Evolutionary conservation across 2,888 invertebrate species (phyloP).

Genomic region (Tipula vernalis): DNA sequence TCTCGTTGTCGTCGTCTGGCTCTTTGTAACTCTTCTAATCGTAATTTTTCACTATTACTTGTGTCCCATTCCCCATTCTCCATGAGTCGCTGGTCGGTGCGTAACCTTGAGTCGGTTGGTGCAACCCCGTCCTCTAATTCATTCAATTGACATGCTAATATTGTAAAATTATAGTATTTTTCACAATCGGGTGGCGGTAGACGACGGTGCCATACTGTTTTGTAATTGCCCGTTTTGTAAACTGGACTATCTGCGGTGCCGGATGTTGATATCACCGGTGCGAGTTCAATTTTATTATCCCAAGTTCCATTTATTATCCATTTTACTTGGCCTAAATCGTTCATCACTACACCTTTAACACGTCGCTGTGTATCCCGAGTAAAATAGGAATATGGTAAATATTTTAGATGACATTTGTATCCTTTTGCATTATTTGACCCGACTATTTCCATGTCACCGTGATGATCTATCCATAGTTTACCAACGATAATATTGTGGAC

Average conservation of each 20-base stretch:
- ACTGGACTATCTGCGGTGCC: conserved; percentile 64
- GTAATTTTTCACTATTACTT: conserved; percentile 73
- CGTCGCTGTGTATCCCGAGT: conserved; percentile 88
- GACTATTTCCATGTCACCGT: conserved; percentile 96
- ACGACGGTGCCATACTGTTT: conserved; percentile 75
- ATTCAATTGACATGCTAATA: conserved; percentile 91
- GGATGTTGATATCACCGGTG: conserved; percentile 66
- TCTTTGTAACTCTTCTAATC: conserved; percentile 93
- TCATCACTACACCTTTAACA: conserved; percentile 70
- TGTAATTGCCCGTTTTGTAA: conserved; percentile 83
- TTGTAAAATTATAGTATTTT: conserved; percentile 86
- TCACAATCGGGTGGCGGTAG: conserved; percentile 55
- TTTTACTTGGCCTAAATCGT: conserved; percentile 57
- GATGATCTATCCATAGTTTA: conserved; percentile 98
- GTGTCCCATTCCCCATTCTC: conserved; percentile 87
- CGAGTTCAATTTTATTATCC: conserved; percentile 92
- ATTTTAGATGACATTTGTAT: conserved; percentile 92
- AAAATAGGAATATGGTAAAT: conserved; percentile 97
- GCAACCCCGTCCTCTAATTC: conserved; percentile 86
- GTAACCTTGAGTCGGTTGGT: conserved; percentile 82
- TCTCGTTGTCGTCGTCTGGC: conserved; percentile 64
- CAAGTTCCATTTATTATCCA: conserved; percentile 77
- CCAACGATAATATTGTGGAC: conserved; percentile 99
- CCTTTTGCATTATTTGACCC: conserved; percentile 75
- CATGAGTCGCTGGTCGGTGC: conserved; percentile 98